Base-by-base conservation (phyloP, 53 echinoderm and acorn worm species). In the Hippasteria phrygiana region DNA sequence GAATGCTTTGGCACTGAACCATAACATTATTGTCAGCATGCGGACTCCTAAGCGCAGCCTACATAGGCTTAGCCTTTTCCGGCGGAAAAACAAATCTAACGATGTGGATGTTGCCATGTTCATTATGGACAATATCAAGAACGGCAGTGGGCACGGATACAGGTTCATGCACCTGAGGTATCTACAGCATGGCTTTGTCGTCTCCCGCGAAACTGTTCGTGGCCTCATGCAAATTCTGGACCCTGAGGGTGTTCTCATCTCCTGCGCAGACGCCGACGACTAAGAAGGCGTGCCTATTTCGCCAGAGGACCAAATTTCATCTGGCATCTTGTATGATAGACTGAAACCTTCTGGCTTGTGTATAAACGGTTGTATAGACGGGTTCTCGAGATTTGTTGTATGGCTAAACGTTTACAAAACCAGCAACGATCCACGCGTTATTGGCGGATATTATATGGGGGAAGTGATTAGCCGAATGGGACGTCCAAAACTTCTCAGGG, bases 301-400 rank as follows among this genome's bases (percentile, higher is more conserved):
- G 45, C 73, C 14, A 79, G 29, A 38, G 92, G 92, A 72, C 92
- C 88, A 53, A 88, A 88, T 64, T 63, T 85, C 63, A 46, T 92
- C 7, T 88, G 88, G 82, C 88, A 92, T 56, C 31, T 92, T n/a
- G 92, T 92, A 88, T 38, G 92, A 88, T 48, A 92, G 88, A 69
- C 72, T 91, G 37, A 87, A 91, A 46, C 88, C 80, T 13, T 92
- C 40, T 55, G 92, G 92, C 28, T 17, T 91, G 17, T 75, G 62
- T 73, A 88, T 92, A 69, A 77, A 45, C 87, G 93, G 87, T 22
- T 90, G 90, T 73, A 64, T 90, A 1, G 93, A 93, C 78, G 83
- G 87, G 6, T 87, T 73, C 45, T 87, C 87, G 5, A 73, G 87
- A 40, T 32, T 8, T 37, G 73, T 87, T 31, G 20, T 87, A 11